Conservation (phyloP, 2,888 invertebrate species). For the Ectemnius cavifrons region DNA sequence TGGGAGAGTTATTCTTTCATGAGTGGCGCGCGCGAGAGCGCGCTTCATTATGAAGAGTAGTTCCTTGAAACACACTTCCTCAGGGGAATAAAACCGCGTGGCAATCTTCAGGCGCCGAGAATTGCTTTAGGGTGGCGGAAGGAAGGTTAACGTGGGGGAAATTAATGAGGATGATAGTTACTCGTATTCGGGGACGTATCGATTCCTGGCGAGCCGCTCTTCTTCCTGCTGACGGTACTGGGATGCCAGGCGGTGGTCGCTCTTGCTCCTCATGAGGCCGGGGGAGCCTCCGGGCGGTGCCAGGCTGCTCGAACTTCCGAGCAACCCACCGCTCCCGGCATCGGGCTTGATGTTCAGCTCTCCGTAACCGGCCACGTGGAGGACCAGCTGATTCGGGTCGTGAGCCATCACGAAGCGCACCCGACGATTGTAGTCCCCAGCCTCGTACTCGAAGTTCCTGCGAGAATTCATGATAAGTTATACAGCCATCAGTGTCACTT, state of each 20-base stretch:
- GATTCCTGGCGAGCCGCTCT: conserved; percentile 74
- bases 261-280: conserved; percentile 94
- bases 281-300: conserved; percentile 83
- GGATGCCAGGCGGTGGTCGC: conserved; percentile 93
- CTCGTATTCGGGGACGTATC: conserved; percentile 77
- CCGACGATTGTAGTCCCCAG: conserved; percentile 91
- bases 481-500: not conserved
- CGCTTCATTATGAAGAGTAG: conserved; percentile 3
- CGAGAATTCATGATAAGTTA: conserved; percentile 20
- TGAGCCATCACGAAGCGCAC: conserved; percentile 93
- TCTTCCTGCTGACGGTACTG: conserved; percentile 94
- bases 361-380: conserved; percentile 93
- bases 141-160: not conserved
- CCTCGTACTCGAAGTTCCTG: conserved; percentile 95
- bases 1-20: not conserved
- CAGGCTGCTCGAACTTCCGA: conserved; percentile 79
- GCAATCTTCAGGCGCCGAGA: not conserved
- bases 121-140: not conserved
- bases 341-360: conserved; percentile 90
- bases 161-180: conserved; percentile 57
- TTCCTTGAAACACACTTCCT: not conserved
- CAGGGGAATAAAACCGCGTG: not conserved
- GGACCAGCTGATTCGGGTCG: conserved; percentile 93
- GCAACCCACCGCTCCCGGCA: conserved; percentile 71
- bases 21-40: not conserved